Base-by-base conservation (phyloP, 2,888 invertebrate species). In the Dendrolimus pini region DNA sequence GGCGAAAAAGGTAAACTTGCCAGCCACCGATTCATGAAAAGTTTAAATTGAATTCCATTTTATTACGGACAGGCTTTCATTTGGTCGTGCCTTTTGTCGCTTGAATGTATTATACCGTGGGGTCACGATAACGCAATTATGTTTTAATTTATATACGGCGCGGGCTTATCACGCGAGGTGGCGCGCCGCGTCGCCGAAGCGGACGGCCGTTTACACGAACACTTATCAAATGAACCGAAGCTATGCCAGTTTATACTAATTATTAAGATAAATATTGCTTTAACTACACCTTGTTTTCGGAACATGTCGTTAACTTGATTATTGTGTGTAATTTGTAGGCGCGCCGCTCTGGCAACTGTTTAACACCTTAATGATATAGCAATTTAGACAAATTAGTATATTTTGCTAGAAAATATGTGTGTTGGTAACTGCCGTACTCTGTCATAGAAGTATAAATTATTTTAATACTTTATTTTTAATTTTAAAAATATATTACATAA, bases 121-220 rank as follows among this genome's bases (percentile, higher is more conserved):
- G 85, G 87, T 88, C 89, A 89, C 89, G 89, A 89, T 89, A 90
- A 85, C 81, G 87, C 89, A 89, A 90, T 90, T 90, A 90, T 83
- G 83, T 87, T 89, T 87, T 89, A 90, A 90, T 90, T 90, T 90
- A 90, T 90, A 89, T 85, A 75, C 84, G 77, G 78, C 76, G 69
- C 67, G 73, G 76, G 74, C 77, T 75, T 77, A 82, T 82, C 89
- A 89, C 89, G 89, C 89, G 74, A 89, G 30, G 30, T 61, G 68
- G 67, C 69, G 60, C 62, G 64, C 66, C 68, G 52, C 62, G 70
- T 47, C 47, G 47, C 47, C 47, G 47, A 47, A 47, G 47, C 47
- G 47, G 12, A 12, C 47, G 47, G 63, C 74, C 71, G 80, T 78
- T 79, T 80, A 83, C 85, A 87, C 85, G 86, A 82, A 83, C 81